Evolutionary conservation across 1,140 invertebrate species (phyloP).

Genomic region (Cylas formicarius): DNA sequence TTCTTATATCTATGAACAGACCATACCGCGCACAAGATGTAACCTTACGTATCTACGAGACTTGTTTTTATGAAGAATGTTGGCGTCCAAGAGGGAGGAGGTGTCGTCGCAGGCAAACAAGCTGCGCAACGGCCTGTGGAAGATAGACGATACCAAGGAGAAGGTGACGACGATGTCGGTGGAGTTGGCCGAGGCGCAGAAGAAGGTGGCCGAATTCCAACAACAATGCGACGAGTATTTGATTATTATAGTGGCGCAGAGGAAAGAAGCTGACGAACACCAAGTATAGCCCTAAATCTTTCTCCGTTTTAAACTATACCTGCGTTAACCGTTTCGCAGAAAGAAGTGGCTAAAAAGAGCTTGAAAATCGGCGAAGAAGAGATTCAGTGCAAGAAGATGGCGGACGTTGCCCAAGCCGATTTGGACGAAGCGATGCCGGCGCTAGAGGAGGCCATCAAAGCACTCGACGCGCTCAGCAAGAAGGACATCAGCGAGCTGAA

Average conservation of each 20-base stretch:
- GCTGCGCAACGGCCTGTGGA: conserved; percentile 64
- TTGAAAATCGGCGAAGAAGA: conserved; percentile 72
- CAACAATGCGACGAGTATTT: conserved; percentile 69
- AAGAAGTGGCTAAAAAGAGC: conserved; percentile 56
- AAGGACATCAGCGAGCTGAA: conserved; percentile 84
- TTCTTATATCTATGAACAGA: too few species aligned
- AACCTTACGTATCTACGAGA: conserved; percentile 11
- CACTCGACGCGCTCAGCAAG: conserved; percentile 69
- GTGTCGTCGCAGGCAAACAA: conserved; percentile 65
- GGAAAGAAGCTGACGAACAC: conserved; percentile 72
- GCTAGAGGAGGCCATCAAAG: conserved; percentile 70
- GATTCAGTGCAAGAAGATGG: conserved; percentile 67
- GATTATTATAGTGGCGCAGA: conserved; percentile 67
- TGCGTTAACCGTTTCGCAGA: too few species aligned
- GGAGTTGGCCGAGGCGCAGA: conserved; percentile 70
- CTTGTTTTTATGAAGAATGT: conserved; percentile 56
- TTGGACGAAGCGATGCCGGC: conserved; percentile 77
- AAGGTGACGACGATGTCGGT: conserved; percentile 72
- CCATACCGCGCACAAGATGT: not conserved
- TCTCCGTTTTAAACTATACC: conserved; percentile 21
- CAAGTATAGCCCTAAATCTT: conserved; percentile 37
- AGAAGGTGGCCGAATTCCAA: conserved; percentile 62
- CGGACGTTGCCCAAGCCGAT: conserved; percentile 70
- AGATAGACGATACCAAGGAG: conserved; percentile 68
- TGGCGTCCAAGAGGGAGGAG: conserved; percentile 62